Base-by-base conservation (phyloP, 2,797 vertebrate species). In the Chlorospingus flavigularis region DNA sequence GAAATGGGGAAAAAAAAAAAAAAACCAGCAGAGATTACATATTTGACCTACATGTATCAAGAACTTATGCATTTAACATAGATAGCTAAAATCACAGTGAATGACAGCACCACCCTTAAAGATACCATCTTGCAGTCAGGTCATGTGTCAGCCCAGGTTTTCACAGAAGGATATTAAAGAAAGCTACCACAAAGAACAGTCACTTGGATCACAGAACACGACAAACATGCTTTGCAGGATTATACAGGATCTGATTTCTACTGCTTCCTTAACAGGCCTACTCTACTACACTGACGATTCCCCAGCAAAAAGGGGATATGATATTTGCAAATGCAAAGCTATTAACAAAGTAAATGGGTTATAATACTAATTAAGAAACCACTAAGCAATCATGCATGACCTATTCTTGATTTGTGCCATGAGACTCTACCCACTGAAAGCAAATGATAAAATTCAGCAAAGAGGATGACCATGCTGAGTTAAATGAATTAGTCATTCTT, bases 321-420 rank as follows among this genome's bases (percentile, higher is more conserved):
- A 45, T 93, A 93, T 66, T 92, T 94, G 86, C 68, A 95, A 93
- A 92, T 71, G 84, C 67, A 89, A 85, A 92, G 60, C 53, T 89
- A 83, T 94, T 96, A 96, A 92, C 57, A 92, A 95, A 94, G 84
- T 15, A 94, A 94, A 91, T 81, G 70, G 33, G 43, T 86, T 92
- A 78, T 87, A 81, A 89, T 85, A 76, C 68, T 87, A 93, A 96
- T 93, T 92, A 95, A 91, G 75, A 92, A 94, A 88, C 48, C 58
- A 78, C 68, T 80, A 90, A 88, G 81, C 68, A 92, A 65, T 54
- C 72, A 58, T 75, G 87, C 50, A 21, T 92, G 85, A 92, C 84
- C 89, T 91, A 14, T 68, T 92, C 54, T 81, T 88, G 75, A 92
- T 92, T 92, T 81, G 51, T 75, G 51, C 75, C 68, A 25, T 13